These are phyloP conservation scores for Lepetodrilus schrolli DNA, from an alignment of 2,888 invertebrate species.

Conservation along the genomic window DNA sequence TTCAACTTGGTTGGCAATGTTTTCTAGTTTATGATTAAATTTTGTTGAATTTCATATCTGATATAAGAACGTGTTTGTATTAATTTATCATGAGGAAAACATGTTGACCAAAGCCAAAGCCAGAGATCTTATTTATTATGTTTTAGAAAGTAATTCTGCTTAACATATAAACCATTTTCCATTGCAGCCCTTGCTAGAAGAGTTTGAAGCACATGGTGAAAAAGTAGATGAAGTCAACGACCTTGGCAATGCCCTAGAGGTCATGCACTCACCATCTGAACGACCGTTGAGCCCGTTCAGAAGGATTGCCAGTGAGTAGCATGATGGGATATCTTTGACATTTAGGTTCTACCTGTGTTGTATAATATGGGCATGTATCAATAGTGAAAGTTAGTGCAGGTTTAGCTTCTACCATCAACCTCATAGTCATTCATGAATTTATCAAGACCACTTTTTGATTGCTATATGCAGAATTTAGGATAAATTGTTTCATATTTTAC, in stretches of 20 bases:
- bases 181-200: constrained; percentile 85
- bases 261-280: constrained; percentile 81
- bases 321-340: no score
- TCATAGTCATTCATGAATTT: not conserved
- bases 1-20: no score
- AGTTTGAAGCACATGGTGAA: constrained; percentile 88
- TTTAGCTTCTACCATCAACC: not conserved
- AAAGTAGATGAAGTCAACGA: constrained; percentile 94
- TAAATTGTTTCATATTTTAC: no score
- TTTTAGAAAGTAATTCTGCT: no score
- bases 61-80: no score
- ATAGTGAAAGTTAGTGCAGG: not conserved
- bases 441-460: constrained; percentile 35
- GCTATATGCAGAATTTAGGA: no score
- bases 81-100: no score
- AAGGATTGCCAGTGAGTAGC: constrained; percentile 43
- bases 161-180: not conserved
- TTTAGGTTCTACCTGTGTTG: constrained; percentile 1
- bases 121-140: no score
- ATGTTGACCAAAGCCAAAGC: no score
- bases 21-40: no score
- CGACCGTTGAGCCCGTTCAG: constrained; percentile 89
- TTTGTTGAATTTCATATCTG: no score
- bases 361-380: not conserved
- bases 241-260: constrained; percentile 89